Conservation (phyloP, 2,113 vertebrate genomes). For the Psettodes erumei region DNA sequence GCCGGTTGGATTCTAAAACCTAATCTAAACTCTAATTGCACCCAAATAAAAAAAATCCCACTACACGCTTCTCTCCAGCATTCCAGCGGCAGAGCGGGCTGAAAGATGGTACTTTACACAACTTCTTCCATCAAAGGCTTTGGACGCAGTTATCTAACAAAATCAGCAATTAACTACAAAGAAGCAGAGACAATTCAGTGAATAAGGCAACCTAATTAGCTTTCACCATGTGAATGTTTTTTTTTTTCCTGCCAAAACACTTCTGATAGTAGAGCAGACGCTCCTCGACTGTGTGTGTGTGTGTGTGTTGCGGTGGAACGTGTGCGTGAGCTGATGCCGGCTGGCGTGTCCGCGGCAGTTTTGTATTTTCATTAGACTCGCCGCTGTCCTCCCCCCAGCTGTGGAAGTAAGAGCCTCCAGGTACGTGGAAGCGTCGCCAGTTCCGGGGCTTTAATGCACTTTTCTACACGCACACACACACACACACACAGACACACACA, state of each 20-base stretch:
- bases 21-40: not conserved
- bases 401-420: conserved; percentile 56
- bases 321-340: not conserved
- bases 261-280: conserved; percentile 33
- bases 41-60: not conserved
- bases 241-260: conserved; percentile 44
- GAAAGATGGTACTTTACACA: conserved; percentile 38
- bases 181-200: conserved; percentile 60
- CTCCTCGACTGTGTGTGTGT: conserved; percentile 5
- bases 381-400: conserved; percentile 50
- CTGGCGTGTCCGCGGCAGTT: conserved; percentile 22
- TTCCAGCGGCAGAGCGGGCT: not conserved
- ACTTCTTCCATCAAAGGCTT: conserved; percentile 50
- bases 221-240: conserved; percentile 57
- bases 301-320: not conserved
- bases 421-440: conserved; percentile 43
- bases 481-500: conserved; percentile 18
- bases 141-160: conserved; percentile 57
- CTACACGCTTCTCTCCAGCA: not conserved
- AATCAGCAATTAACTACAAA: conserved; percentile 75
- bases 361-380: conserved; percentile 46
- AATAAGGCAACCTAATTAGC: conserved; percentile 71
- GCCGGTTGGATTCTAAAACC: not conserved
- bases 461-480: conserved; percentile 3
- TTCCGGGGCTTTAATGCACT: conserved; percentile 50